A percentile compares a stretch with the other conserved stretches of the same genome.
Conservation (phyloP, 2,888 invertebrate genomes). For the Synergus japonicus region DNA sequence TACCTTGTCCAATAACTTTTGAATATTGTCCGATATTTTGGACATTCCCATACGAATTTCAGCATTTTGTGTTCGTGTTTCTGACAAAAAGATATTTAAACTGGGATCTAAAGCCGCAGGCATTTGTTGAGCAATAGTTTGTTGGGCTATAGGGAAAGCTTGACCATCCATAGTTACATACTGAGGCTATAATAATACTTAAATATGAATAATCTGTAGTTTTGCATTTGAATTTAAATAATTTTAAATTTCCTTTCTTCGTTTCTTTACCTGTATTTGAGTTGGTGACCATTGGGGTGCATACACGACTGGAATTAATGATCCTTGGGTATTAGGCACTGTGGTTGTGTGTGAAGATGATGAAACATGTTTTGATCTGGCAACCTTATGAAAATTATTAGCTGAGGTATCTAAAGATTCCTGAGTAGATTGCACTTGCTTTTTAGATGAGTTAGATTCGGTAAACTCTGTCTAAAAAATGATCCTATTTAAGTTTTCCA, state of each 20-base stretch:
- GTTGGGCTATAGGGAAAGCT: constrained; percentile 63
- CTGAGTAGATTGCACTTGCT: constrained; percentile 42
- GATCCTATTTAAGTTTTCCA: background rate
- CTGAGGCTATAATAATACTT: constrained; percentile 58
- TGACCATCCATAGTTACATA: constrained; percentile 67
- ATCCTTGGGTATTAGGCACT: constrained; percentile 50
- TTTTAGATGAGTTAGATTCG: constrained; percentile 42
- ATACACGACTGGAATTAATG: constrained; percentile 54
- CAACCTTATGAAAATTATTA: constrained; percentile 47
- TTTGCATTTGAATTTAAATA: constrained; percentile 24
- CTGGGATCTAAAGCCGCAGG: constrained; percentile 75
- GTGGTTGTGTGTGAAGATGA: constrained; percentile 23
- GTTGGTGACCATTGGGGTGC: constrained; percentile 56
- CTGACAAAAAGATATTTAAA: constrained; percentile 80
- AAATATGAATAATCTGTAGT: background rate
- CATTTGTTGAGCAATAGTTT: constrained; percentile 61
- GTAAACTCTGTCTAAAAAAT: constrained; percentile 31
- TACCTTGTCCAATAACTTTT: constrained; percentile 80
- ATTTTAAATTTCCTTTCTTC: constrained; percentile 5
- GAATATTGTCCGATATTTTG: constrained; percentile 83
- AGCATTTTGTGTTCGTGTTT: constrained; percentile 82
- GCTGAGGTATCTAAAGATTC: constrained; percentile 34
- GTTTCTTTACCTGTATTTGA: constrained; percentile 57
- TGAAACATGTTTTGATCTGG: constrained; percentile 50
- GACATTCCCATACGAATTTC: constrained; percentile 83